These are phyloP conservation scores for Barnardius zonarius DNA, from an alignment of 2,113 vertebrate genomes.

Conservation along the genomic window DNA sequence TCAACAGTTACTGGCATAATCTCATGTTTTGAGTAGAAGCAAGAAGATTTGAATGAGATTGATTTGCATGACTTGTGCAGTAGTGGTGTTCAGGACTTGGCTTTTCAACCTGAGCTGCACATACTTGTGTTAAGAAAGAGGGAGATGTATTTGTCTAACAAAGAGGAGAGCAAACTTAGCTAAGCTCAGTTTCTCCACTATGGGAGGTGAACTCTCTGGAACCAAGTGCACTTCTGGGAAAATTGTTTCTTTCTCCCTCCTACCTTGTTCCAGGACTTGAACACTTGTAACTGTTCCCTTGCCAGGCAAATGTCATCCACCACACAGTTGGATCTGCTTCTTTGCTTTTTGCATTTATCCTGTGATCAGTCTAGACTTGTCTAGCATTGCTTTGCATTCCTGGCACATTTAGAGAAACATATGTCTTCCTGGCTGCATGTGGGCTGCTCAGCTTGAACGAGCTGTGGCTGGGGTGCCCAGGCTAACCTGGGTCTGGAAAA, in stretches of 20 bases:
- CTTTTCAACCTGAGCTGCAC: not conserved
- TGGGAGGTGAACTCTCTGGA: not conserved
- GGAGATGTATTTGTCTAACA: not conserved
- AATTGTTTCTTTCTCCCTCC: not conserved
- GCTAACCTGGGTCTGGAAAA: not conserved
- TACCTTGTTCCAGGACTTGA: not conserved
- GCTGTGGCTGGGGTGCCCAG: not conserved
- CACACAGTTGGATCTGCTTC: not conserved
- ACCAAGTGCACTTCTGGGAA: not conserved
- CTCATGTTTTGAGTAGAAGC: not conserved
- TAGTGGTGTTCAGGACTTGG: not conserved
- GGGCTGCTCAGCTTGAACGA: not conserved
- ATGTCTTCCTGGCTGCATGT: not conserved
- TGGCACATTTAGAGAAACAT: not conserved
- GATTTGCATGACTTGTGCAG: not conserved
- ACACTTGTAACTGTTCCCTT: not conserved
- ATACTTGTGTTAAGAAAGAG: not conserved
- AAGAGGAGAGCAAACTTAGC: not conserved
- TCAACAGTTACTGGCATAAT: not conserved
- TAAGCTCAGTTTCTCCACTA: not conserved
- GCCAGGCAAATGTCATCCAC: not conserved
- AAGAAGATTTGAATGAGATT: not conserved
- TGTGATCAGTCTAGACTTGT: constrained; percentile 6
- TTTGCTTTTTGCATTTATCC: not conserved
- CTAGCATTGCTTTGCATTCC: constrained; percentile 13